phyloP scores from a whole-genome alignment of 1,140 invertebrate genomes.

The Stegodyphus mimosarum region DNA sequence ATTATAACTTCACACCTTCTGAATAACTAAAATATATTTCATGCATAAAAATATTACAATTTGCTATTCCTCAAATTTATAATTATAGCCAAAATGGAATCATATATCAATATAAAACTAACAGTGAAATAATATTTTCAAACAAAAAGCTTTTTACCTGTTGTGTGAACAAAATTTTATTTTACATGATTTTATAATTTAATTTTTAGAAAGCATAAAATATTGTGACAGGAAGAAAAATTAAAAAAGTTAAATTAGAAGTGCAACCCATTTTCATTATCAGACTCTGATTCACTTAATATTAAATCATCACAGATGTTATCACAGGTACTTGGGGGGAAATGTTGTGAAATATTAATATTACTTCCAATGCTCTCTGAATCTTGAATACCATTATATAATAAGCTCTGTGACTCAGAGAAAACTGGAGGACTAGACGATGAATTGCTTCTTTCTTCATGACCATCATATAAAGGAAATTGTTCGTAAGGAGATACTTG shows the following conservation, averaged over 20 bases:
- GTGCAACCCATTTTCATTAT: slow-evolving; percentile 10
- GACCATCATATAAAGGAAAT: background rate
- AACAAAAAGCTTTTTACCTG: background rate
- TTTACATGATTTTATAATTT: too few relatives aligned
- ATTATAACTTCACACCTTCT: too few relatives aligned
- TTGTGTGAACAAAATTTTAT: background rate
- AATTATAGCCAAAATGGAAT: too few relatives aligned
- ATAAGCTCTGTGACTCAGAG: slow-evolving; percentile 34
- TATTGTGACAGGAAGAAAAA: too few relatives aligned
- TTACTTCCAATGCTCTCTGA: background rate
- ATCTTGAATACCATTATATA: background rate
- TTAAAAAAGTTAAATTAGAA: background rate
- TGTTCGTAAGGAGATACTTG: slow-evolving; percentile 5
- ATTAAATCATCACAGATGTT: slow-evolving; percentile 57
- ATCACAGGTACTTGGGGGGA: slow-evolving; percentile 37
- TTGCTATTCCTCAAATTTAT: too few relatives aligned
- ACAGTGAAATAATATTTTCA: too few relatives aligned
- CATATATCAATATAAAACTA: too few relatives aligned
- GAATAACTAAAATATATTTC: too few relatives aligned
- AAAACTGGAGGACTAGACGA: slow-evolving; percentile 32
- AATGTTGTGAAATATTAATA: background rate
- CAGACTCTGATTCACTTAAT: slow-evolving; percentile 39
- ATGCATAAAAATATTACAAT: slow-evolving; percentile 6
- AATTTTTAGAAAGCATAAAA: too few relatives aligned
- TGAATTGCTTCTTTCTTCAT: background rate